These are phyloP conservation scores for Percopsis transmontana DNA, from an alignment of 2,113 vertebrate species.

Conservation along the genomic window DNA sequence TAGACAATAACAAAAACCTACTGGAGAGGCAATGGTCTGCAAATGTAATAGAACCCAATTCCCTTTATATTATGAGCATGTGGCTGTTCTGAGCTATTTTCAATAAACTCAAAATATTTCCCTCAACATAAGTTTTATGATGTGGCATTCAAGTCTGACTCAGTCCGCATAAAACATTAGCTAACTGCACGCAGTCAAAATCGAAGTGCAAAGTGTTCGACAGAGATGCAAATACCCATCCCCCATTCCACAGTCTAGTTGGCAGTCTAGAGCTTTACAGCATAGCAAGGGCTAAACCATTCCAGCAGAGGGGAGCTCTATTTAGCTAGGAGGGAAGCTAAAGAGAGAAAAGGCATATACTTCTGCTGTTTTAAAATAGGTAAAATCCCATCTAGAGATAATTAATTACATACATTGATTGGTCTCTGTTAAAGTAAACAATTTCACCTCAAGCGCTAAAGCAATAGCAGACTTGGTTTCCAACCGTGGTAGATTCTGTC, in stretches of 20 bases:
- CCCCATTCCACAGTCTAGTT: conserved; percentile 46
- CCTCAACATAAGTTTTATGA: neutral
- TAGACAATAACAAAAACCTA: conserved; percentile 2
- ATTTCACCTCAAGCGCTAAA: conserved; percentile 5
- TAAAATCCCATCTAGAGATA: neutral
- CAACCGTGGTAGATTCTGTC: no score
- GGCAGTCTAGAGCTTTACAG: conserved; percentile 56
- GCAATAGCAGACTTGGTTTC: neutral
- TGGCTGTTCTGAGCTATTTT: neutral
- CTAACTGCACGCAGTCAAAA: conserved; percentile 54
- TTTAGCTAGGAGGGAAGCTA: conserved; percentile 28
- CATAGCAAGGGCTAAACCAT: conserved; percentile 65
- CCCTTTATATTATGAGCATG: neutral
- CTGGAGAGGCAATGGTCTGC: neutral
- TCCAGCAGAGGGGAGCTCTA: conserved; percentile 46
- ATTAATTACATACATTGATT: neutral
- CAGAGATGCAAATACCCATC: conserved; percentile 22
- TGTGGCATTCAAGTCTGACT: neutral
- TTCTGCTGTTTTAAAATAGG: neutral
- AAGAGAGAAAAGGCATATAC: conserved; percentile 15
- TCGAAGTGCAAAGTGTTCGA: conserved; percentile 18
- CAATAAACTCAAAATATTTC: neutral
- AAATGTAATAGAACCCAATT: no score
- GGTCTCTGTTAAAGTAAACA: neutral
- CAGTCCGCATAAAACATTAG: conserved; percentile 31